Evolutionary conservation across 2,888 invertebrate species (phyloP).

Genomic region (Caradrina kadenii): DNA sequence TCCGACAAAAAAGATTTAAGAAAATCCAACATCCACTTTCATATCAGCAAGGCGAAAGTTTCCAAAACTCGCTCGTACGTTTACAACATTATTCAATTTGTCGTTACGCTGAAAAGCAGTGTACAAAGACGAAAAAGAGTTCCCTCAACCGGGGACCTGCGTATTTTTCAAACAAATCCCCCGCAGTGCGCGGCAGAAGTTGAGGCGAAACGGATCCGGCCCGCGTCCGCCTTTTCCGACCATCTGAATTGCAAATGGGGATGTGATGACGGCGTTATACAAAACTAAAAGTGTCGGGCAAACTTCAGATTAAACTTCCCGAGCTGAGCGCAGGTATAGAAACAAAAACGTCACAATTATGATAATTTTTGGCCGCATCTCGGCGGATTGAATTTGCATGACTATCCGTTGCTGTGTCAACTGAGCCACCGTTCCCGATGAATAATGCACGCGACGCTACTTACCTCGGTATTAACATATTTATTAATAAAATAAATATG

Average conservation of each 20-base stretch:
- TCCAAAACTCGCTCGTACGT: slow-evolving; percentile 68
- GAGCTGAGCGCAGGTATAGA: slow-evolving; percentile 84
- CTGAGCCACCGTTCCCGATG: slow-evolving; percentile 86
- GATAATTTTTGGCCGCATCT: slow-evolving; percentile 88
- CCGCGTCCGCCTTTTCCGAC: slow-evolving; percentile 86
- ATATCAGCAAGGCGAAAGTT: slow-evolving; percentile 62
- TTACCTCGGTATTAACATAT: slow-evolving; percentile 90
- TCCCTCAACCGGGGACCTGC: slow-evolving; percentile 73
- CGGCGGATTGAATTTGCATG: slow-evolving; percentile 90
- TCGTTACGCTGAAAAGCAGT: slow-evolving; percentile 80
- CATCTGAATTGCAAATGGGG: slow-evolving; percentile 89
- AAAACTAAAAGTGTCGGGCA: slow-evolving; percentile 90
- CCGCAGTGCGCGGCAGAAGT: slow-evolving; percentile 78
- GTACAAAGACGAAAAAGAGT: slow-evolving; percentile 78
- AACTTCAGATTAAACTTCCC: slow-evolving; percentile 89
- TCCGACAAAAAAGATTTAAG: slow-evolving; percentile 62
- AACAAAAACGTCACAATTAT: slow-evolving; percentile 91
- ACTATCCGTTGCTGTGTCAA: slow-evolving; percentile 90
- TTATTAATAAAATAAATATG: slow-evolving; percentile 90
- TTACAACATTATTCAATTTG: slow-evolving; percentile 85
- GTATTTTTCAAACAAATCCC: slow-evolving; percentile 87
- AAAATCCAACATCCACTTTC: slow-evolving; percentile 58
- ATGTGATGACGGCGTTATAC: slow-evolving; percentile 87
- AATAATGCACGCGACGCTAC: slow-evolving; percentile 88
- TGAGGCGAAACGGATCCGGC: slow-evolving; percentile 76